A percentile compares a stretch with the other conserved stretches of the same genome.
Evolutionary conservation across 2,797 vertebrate genomes (phyloP).

Genomic region (Meriones psammophilus): DNA sequence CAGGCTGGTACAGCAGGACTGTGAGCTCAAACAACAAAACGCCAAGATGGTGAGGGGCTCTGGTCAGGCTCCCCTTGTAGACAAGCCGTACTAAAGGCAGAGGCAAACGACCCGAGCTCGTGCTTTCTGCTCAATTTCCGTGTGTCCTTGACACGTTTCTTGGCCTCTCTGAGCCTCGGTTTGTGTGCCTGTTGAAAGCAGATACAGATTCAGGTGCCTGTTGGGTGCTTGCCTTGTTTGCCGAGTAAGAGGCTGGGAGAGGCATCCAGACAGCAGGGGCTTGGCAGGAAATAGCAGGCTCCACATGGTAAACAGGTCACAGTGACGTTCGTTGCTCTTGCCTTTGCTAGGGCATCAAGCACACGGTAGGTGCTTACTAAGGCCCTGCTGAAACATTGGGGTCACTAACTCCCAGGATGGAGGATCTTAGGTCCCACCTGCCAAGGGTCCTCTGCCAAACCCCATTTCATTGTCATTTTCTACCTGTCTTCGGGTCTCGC

Average conservation of each 20-base stretch:
- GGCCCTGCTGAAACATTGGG: neutral
- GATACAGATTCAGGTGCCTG: neutral
- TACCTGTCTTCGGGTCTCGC: neutral
- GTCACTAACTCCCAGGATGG: neutral
- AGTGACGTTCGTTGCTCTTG: neutral
- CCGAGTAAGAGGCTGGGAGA: neutral
- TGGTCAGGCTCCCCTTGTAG: neutral
- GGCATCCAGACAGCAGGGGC: neutral
- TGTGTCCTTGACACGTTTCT: neutral
- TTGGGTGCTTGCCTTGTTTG: neutral
- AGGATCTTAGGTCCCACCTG: neutral
- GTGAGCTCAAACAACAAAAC: neutral
- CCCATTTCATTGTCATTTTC: neutral
- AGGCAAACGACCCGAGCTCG: neutral
- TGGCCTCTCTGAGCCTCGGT: neutral
- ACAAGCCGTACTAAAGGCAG: neutral
- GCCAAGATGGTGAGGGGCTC: rapidly evolving
- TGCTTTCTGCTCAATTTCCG: neutral
- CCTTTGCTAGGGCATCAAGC: neutral
- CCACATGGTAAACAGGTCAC: neutral
- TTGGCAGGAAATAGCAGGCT: neutral
- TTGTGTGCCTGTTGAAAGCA: neutral
- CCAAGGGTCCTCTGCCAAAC: neutral
- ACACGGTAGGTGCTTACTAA: neutral
- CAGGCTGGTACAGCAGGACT: neutral